A percentile compares a stretch with the other conserved stretches of the same genome.
Conservation (phyloP, 2,113 vertebrate genomes). For the Ammodytes marinus region DNA sequence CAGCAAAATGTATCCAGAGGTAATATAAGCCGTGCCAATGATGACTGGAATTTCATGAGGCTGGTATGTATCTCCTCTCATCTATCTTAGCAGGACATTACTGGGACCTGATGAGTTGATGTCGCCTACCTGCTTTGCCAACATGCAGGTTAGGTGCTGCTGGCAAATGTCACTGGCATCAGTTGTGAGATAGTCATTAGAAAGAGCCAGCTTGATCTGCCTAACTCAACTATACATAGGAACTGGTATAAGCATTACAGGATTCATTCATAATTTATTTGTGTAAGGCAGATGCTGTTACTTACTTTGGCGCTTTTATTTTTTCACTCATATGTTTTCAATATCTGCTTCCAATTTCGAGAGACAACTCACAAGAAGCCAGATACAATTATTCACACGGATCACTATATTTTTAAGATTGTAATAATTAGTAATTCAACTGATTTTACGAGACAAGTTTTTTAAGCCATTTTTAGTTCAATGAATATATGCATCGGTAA, state of each 20-base stretch:
- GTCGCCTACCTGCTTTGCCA: slow-evolving; percentile 53
- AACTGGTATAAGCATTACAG: slow-evolving; percentile 11
- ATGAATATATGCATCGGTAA: too few relatives aligned
- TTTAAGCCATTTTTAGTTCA: too few relatives aligned
- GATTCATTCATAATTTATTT: slow-evolving; percentile 29
- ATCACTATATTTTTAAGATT: not conserved
- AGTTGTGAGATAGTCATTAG: slow-evolving; percentile 6
- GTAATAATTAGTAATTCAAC: not conserved
- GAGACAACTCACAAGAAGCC: not conserved
- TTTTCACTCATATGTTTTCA: not conserved
- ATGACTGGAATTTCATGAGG: slow-evolving; percentile 13
- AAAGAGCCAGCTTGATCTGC: slow-evolving; percentile 35
- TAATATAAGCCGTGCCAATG: slow-evolving; percentile 7
- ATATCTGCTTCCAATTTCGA: not conserved
- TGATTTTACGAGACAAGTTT: not conserved
- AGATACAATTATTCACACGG: not conserved
- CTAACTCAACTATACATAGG: slow-evolving; percentile 26
- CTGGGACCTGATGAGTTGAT: slow-evolving; percentile 44
- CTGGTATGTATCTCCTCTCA: slow-evolving; percentile 25
- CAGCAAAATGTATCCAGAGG: slow-evolving; percentile 16
- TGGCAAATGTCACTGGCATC: slow-evolving; percentile 47
- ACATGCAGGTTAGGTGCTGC: slow-evolving; percentile 32
- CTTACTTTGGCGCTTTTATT: not conserved
- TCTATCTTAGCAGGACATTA: slow-evolving; percentile 55
- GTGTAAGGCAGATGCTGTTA: not conserved